These are phyloP conservation scores for Colinus virginianus DNA, from an alignment of 2,113 vertebrate species.

Conservation along the genomic window DNA sequence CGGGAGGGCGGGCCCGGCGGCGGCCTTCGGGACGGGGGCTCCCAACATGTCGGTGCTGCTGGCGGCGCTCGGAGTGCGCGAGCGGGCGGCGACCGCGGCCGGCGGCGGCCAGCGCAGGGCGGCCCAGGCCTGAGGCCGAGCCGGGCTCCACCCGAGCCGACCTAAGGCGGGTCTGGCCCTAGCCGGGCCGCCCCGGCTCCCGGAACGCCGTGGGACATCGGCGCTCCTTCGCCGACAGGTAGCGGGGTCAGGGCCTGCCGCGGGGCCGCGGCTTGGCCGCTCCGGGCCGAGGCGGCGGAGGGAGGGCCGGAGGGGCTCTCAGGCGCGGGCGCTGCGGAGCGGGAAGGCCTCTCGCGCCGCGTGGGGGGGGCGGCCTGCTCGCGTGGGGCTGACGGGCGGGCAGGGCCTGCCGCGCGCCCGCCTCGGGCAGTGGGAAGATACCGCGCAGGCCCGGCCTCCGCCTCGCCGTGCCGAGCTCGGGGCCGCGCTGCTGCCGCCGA, in stretches of 20 bases:
- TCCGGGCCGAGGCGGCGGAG: not conserved
- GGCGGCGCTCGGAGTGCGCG: constrained; percentile 19
- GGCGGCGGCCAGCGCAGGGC: not conserved
- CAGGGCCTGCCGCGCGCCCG: no score
- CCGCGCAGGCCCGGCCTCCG: no score
- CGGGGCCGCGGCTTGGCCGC: not conserved
- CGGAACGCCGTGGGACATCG: not conserved
- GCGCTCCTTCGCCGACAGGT: not conserved
- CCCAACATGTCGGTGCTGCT: constrained; percentile 55
- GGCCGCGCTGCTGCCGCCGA: no score
- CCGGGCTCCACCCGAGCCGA: no score
- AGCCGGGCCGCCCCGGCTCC: no score
- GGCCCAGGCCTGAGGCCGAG: not conserved
- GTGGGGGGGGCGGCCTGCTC: not conserved
- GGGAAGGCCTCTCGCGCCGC: not conserved
- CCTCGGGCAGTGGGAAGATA: no score
- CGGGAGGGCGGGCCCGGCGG: constrained; percentile 1
- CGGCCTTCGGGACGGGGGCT: constrained; percentile 40
- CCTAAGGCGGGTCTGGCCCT: not conserved
- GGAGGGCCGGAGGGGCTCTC: no score
- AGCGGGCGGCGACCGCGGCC: not conserved
- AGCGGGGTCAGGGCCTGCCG: no score
- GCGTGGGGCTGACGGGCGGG: no score
- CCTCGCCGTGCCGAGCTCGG: no score
- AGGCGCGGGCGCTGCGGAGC: no score